Conservation (phyloP, 2,113 vertebrate species). For the Passer domesticus region DNA sequence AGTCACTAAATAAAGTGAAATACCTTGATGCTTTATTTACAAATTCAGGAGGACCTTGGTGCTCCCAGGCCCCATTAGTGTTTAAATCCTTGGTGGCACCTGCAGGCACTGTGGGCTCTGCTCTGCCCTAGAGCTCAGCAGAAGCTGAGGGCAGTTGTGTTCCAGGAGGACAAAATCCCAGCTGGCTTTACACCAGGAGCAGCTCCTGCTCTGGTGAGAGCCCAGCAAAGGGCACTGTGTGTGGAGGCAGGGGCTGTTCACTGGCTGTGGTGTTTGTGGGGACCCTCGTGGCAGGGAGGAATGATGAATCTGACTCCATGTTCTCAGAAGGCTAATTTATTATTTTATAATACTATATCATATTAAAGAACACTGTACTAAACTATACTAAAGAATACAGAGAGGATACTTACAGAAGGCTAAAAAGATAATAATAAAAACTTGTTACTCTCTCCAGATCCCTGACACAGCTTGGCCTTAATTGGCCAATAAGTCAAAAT, state of each 20-base stretch:
- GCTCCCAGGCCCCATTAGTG: rapidly evolving
- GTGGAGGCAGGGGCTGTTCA: rapidly evolving
- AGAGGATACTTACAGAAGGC: no score
- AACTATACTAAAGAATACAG: no score
- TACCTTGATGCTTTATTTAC: neutral
- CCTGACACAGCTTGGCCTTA: no score
- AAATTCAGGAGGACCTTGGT: neutral
- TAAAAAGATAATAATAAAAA: no score
- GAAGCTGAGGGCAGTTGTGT: neutral
- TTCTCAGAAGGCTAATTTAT: no score
- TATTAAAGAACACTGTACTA: no score
- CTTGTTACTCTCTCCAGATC: no score
- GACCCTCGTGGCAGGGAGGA: no score
- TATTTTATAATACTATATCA: no score
- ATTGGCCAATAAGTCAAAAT: no score
- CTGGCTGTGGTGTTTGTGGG: no score
- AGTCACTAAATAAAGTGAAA: neutral
- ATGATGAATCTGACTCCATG: no score
- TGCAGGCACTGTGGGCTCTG: neutral
- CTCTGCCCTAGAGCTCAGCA: neutral
- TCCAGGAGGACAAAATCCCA: neutral
- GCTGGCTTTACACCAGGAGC: neutral
- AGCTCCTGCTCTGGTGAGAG: neutral
- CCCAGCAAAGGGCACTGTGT: rapidly evolving
- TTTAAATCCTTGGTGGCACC: neutral